A percentile compares a stretch with the other conserved stretches of the same genome.
Evolutionary conservation across 2,797 vertebrate species (phyloP).

Genomic region (Channa striata): DNA sequence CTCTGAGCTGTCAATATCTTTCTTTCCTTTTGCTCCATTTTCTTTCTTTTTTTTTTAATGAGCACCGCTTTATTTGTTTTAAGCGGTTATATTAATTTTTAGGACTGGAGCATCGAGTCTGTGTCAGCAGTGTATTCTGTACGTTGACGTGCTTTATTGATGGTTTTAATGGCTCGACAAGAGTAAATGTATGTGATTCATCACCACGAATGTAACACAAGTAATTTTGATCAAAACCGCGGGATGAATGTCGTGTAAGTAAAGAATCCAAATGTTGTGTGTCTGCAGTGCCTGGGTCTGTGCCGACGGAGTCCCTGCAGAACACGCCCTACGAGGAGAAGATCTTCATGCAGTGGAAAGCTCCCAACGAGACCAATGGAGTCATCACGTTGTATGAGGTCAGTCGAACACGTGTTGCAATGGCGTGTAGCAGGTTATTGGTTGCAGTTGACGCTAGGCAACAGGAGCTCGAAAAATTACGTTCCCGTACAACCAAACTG

Average conservation of each 20-base stretch:
- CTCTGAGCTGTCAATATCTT: not conserved
- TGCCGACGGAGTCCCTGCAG: conserved; percentile 95
- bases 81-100: not conserved
- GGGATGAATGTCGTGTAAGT: no score
- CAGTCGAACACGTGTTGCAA: conserved; percentile 28
- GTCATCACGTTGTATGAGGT: conserved; percentile 98
- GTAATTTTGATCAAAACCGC: no score
- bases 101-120: no score
- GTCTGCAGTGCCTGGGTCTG: conserved; percentile 89
- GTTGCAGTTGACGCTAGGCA: not conserved
- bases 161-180: no score
- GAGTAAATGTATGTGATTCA: no score
- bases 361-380: conserved; percentile 97
- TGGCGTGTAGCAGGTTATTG: not conserved
- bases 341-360: conserved; percentile 98
- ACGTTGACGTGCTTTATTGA: no score
- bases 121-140: not conserved
- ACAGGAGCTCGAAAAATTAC: no score
- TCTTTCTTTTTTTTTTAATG: no score
- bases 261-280: not conserved
- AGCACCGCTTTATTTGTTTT: not conserved
- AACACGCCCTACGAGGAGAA: conserved; percentile 97
- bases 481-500: no score
- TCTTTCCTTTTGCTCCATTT: not conserved
- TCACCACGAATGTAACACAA: no score